phyloP scores from a whole-genome alignment of 2,797 vertebrate genomes.

The Allobates femoralis region DNA sequence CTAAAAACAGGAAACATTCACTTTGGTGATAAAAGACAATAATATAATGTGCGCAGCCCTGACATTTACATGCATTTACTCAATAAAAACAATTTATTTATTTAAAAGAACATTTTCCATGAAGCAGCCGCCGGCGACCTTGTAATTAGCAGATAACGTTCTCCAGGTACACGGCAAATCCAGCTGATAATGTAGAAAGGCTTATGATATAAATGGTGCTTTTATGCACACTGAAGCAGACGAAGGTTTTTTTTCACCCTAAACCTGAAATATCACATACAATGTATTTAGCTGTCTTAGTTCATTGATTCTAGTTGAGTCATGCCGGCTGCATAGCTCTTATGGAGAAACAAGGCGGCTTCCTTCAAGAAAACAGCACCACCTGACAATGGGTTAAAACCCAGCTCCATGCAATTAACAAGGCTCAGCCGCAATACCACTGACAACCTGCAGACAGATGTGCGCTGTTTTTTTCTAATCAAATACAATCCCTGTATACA shows the following conservation, averaged over 20 bases:
- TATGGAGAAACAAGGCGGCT: not conserved
- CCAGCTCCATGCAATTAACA: too few species aligned
- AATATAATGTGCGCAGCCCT: not conserved
- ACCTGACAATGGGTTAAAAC: too few species aligned
- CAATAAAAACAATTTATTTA: slow-evolving; percentile 1
- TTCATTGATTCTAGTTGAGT: not conserved
- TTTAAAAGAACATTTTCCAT: not conserved
- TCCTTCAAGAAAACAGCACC: too few species aligned
- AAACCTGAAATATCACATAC: not conserved
- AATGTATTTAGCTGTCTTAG: not conserved
- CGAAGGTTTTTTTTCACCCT: too few species aligned
- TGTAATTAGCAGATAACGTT: slow-evolving; percentile 19
- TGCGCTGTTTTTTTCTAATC: too few species aligned
- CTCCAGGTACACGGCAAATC: not conserved
- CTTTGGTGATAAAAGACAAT: not conserved
- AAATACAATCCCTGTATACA: too few species aligned
- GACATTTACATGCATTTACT: slow-evolving; percentile 15
- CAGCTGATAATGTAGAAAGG: not conserved
- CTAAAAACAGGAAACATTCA: not conserved
- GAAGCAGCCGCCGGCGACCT: not conserved
- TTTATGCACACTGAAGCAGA: not conserved
- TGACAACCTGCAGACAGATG: too few species aligned
- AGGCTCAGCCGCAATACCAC: too few species aligned
- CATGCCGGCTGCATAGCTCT: not conserved
- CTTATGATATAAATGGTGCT: not conserved